Evolutionary conservation across 2,888 invertebrate genomes (phyloP).

Genomic region (Serripes groenlandicus): DNA sequence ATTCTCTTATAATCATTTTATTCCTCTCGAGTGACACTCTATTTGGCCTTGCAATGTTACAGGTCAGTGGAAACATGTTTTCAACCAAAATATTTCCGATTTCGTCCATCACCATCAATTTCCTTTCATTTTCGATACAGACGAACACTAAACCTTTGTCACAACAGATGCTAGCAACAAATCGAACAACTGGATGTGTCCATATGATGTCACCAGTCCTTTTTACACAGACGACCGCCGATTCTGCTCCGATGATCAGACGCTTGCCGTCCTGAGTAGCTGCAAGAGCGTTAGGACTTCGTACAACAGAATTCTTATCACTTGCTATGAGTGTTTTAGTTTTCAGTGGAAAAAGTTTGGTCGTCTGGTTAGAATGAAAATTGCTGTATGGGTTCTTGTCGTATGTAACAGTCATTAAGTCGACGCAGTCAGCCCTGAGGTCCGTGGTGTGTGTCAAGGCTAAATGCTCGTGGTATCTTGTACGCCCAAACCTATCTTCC

Average conservation of each 20-base stretch:
- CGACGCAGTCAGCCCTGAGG: slow-evolving; percentile 60
- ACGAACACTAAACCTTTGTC: slow-evolving; percentile 63
- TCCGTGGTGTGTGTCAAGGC: slow-evolving; percentile 66
- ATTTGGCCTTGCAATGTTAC: slow-evolving; percentile 62
- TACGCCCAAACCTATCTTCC: slow-evolving; percentile 63
- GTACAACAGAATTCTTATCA: slow-evolving; percentile 58
- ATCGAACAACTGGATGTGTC: slow-evolving; percentile 62
- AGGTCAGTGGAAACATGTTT: slow-evolving; percentile 63
- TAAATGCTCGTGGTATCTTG: slow-evolving; percentile 60
- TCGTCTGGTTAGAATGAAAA: slow-evolving; percentile 51
- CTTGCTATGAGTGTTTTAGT: slow-evolving; percentile 52
- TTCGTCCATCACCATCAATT: slow-evolving; percentile 62
- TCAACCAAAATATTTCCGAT: slow-evolving; percentile 51
- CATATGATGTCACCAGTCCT: slow-evolving; percentile 62
- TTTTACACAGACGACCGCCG: slow-evolving; percentile 63
- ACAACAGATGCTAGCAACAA: slow-evolving; percentile 60
- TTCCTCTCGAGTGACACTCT: slow-evolving; percentile 58
- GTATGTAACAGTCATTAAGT: slow-evolving; percentile 57
- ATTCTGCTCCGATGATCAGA: slow-evolving; percentile 63
- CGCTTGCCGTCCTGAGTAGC: slow-evolving; percentile 63
- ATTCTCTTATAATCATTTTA: slow-evolving; percentile 63
- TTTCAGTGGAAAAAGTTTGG: slow-evolving; percentile 49
- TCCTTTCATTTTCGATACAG: slow-evolving; percentile 64
- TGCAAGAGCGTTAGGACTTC: slow-evolving; percentile 63
- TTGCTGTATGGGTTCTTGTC: slow-evolving; percentile 66